A percentile compares a stretch with the other conserved stretches of the same genome.
Evolutionary conservation across 2,113 vertebrate genomes (phyloP).

Genomic region (Microtus ochrogaster): DNA sequence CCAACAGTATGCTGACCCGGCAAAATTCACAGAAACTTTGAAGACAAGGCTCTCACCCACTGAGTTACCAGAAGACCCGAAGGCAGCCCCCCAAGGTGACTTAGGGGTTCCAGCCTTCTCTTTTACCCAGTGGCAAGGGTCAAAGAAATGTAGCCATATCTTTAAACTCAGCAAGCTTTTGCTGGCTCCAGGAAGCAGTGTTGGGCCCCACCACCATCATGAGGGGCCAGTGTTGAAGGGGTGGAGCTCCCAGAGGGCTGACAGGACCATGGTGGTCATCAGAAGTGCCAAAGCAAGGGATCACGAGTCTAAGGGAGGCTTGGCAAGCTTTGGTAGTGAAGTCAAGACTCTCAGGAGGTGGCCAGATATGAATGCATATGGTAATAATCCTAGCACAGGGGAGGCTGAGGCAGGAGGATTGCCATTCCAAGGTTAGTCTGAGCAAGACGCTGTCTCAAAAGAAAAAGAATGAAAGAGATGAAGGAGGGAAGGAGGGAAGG

Average conservation of each 20-base stretch:
- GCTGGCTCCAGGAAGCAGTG: background rate
- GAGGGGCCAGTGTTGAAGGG: background rate
- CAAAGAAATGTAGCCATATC: background rate
- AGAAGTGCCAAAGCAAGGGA: background rate
- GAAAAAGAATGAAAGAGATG: background rate
- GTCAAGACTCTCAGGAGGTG: background rate
- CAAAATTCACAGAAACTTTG: background rate
- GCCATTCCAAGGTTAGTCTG: background rate
- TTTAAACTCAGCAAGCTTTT: background rate
- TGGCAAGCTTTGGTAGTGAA: background rate
- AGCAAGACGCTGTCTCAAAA: background rate
- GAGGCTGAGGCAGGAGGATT: background rate
- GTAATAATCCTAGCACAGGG: background rate
- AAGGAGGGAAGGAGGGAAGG: background rate
- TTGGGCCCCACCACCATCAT: background rate
- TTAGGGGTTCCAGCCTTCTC: background rate
- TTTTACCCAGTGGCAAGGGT: background rate
- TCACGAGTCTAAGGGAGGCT: background rate
- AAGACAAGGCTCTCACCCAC: background rate
- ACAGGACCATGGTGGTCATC: background rate
- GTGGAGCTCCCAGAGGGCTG: background rate
- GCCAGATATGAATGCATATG: background rate
- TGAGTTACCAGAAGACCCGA: conserved; percentile 2
- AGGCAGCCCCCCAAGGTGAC: background rate
- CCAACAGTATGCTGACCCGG: too few species aligned